These are phyloP conservation scores for Gallinago jamesoni DNA, from an alignment of 2,113 vertebrate genomes.

Conservation along the genomic window DNA sequence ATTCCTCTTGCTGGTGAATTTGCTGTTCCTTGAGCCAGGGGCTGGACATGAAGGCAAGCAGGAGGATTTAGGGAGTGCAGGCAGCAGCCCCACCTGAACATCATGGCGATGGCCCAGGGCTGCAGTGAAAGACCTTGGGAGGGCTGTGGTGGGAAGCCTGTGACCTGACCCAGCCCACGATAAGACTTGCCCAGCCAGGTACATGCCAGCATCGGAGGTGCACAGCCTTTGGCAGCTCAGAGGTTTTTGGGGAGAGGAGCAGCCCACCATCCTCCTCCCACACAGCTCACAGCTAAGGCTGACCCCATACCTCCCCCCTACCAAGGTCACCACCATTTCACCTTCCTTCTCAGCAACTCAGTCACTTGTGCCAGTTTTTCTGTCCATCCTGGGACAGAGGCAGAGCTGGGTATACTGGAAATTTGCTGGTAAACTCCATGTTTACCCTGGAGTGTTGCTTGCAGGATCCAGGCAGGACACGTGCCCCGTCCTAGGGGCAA, in stretches of 20 bases:
- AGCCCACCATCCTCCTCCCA: not conserved
- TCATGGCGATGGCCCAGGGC: fast-evolving
- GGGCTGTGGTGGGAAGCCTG: not conserved
- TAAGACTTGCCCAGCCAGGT: fast-evolving
- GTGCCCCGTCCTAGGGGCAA: fast-evolving
- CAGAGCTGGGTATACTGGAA: not conserved
- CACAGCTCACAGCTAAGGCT: not conserved
- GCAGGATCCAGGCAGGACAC: not conserved
- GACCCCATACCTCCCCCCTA: too few species aligned
- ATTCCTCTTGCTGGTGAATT: not conserved
- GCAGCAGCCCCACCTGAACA: not conserved
- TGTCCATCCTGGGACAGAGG: not conserved
- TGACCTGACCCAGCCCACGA: fast-evolving
- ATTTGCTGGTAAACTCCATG: not conserved
- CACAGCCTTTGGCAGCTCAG: not conserved
- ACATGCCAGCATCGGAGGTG: fast-evolving
- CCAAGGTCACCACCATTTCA: not conserved
- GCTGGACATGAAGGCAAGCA: not conserved
- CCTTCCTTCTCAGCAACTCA: not conserved
- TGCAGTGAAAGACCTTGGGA: not conserved
- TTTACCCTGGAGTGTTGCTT: not conserved
- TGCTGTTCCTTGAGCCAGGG: fast-evolving
- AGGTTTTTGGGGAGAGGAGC: not conserved
- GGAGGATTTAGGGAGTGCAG: not conserved
- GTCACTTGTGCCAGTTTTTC: not conserved